These are phyloP conservation scores for Adelges cooleyi DNA, from an alignment of 1,140 invertebrate species.

Conservation along the genomic window DNA sequence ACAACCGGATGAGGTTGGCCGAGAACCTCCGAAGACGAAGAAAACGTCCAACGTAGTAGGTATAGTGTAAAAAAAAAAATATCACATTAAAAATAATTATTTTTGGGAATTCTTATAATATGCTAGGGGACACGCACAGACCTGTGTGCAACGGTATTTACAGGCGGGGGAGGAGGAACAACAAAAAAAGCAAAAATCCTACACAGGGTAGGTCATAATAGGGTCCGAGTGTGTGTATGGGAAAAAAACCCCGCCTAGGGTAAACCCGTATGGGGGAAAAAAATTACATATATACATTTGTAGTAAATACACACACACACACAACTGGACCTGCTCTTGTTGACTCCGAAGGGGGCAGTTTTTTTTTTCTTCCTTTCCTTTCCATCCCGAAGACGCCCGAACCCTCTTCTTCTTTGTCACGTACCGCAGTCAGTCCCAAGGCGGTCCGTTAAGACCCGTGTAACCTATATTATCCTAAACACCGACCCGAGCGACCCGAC, in stretches of 20 bases:
- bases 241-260: background rate
- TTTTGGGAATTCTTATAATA: too few relatives aligned
- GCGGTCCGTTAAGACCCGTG: background rate
- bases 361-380: background rate
- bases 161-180: too few relatives aligned
- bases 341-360: constrained; percentile 8
- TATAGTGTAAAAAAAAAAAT: too few relatives aligned
- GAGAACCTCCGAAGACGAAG: too few relatives aligned
- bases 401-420: background rate
- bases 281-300: background rate
- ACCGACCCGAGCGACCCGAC: too few relatives aligned
- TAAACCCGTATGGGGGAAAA: background rate
- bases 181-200: background rate
- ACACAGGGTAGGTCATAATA: background rate
- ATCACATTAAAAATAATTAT: too few relatives aligned
- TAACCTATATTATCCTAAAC: too few relatives aligned
- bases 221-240: background rate
- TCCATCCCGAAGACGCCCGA: background rate
- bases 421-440: background rate
- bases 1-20: too few relatives aligned
- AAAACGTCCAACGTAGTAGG: too few relatives aligned
- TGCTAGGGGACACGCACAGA: too few relatives aligned
- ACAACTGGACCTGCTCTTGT: background rate
- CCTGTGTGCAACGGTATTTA: too few relatives aligned
- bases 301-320: background rate